A percentile compares a stretch with the other conserved stretches of the same genome.
phyloP scores from a whole-genome alignment of 2,888 invertebrate species.

The Rhagium mordax region DNA sequence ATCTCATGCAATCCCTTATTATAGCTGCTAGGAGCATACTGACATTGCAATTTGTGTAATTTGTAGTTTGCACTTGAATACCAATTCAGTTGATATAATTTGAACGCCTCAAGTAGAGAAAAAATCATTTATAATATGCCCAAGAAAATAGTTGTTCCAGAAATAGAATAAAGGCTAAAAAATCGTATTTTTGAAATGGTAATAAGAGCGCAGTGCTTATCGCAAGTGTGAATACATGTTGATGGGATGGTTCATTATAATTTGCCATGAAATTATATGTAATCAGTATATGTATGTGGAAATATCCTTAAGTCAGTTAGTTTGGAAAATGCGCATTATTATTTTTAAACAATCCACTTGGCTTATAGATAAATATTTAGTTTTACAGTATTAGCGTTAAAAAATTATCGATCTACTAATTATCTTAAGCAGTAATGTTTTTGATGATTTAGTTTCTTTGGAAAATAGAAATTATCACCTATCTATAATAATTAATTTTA shows the following conservation, averaged over 20 bases:
- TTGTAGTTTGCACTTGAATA: slow-evolving; percentile 13
- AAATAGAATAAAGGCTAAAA: not conserved
- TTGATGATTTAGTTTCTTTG: no score
- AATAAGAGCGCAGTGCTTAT: not conserved
- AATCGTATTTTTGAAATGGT: not conserved
- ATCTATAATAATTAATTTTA: no score
- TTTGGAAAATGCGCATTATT: not conserved
- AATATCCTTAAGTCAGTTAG: not conserved
- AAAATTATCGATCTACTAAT: no score
- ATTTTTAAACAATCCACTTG: not conserved
- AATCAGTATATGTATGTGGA: not conserved
- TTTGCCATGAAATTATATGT: not conserved
- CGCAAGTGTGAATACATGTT: not conserved
- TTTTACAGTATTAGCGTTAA: no score
- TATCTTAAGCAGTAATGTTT: no score
- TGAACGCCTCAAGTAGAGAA: slow-evolving; percentile 41
- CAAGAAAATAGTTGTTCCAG: not conserved
- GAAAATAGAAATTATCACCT: no score
- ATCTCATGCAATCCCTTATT: slow-evolving; percentile 13
- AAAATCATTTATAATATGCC: slow-evolving; percentile 33
- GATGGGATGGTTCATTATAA: not conserved
- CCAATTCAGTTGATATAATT: slow-evolving; percentile 44
- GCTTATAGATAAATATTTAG: no score
- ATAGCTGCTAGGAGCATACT: slow-evolving; percentile 11
- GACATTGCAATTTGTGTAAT: slow-evolving; percentile 29